Percentiles rank a stretch among this genome's conserved stretches.
phyloP scores from a whole-genome alignment of 2,113 vertebrate species.

The Petrocephalus microphthalmus region DNA sequence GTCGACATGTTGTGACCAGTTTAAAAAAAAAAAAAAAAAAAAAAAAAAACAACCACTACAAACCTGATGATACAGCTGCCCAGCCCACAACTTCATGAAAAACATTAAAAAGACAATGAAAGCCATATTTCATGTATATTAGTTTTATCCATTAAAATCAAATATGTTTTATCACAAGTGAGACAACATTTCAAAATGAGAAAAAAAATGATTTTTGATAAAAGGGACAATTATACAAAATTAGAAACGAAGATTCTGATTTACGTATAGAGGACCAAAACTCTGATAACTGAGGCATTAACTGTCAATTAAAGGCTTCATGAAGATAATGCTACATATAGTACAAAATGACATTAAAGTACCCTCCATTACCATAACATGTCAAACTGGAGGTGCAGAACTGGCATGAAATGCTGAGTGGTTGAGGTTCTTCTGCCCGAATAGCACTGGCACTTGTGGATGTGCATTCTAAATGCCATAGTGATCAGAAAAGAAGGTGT shows the following conservation, averaged over 20 bases:
- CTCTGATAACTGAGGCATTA: not conserved
- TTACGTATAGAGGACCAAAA: not conserved
- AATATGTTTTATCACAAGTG: not conserved
- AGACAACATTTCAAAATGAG: not conserved
- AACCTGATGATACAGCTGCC: not conserved
- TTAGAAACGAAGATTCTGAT: not conserved
- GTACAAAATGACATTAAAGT: not conserved
- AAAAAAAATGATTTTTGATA: not conserved
- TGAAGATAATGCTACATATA: not conserved
- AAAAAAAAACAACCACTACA: not conserved
- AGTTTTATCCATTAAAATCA: not conserved
- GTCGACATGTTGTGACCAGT: not conserved
- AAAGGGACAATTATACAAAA: not conserved
- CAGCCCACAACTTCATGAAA: not conserved
- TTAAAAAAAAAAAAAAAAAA: not conserved
- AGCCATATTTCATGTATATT: not conserved
- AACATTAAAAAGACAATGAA: not conserved
- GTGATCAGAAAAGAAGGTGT: not conserved
- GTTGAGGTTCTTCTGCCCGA: not conserved
- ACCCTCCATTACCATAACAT: not conserved
- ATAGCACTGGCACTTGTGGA: not conserved
- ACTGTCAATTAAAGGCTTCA: not conserved
- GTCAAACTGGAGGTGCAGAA: not conserved
- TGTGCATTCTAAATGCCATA: not conserved
- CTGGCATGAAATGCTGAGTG: too few species aligned